These are phyloP conservation scores for Lochmaea capreae DNA, from an alignment of 2,888 invertebrate species.

Conservation along the genomic window DNA sequence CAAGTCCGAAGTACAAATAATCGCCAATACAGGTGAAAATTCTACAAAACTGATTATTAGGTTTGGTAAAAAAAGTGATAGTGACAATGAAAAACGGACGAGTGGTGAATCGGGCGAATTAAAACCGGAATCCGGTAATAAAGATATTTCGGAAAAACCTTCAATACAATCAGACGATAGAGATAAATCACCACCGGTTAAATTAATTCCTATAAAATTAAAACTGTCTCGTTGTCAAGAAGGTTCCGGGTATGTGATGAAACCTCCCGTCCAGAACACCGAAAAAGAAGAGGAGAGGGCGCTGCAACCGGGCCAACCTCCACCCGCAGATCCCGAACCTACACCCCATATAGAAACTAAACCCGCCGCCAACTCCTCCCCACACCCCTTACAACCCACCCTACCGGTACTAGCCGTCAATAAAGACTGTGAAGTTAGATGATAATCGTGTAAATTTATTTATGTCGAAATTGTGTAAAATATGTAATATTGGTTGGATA, in stretches of 20 bases:
- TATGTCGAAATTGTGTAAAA: conserved; percentile 57
- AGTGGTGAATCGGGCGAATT: conserved; percentile 53
- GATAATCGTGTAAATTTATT: conserved; percentile 70
- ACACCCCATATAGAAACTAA: conserved; percentile 36
- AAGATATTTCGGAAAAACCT: conserved; percentile 6
- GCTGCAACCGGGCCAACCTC: conserved; percentile 58
- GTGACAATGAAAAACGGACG: conserved; percentile 54
- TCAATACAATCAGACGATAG: conserved; percentile 49
- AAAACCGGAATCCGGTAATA: conserved; percentile 16
- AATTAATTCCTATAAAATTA: conserved; percentile 84
- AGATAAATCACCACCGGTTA: conserved; percentile 42
- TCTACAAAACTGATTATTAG: conserved; percentile 83
- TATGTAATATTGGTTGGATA: conserved; percentile 46
- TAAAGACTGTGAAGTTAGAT: conserved; percentile 90
- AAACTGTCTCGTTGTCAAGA: conserved; percentile 86
- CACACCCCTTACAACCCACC: conserved; percentile 46
- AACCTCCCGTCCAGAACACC: conserved; percentile 57
- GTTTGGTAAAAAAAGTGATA: conserved; percentile 68
- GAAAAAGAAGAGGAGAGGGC: conserved; percentile 58
- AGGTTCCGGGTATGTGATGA: conserved; percentile 78
- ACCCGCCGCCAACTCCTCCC: conserved; percentile 34
- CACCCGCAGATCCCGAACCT: conserved; percentile 54
- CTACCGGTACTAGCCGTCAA: conserved; percentile 72
- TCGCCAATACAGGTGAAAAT: conserved; percentile 68
- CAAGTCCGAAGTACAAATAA: conserved; percentile 68